Base-by-base conservation (phyloP, 2,888 invertebrate species). In the Hydraecia micacea region DNA sequence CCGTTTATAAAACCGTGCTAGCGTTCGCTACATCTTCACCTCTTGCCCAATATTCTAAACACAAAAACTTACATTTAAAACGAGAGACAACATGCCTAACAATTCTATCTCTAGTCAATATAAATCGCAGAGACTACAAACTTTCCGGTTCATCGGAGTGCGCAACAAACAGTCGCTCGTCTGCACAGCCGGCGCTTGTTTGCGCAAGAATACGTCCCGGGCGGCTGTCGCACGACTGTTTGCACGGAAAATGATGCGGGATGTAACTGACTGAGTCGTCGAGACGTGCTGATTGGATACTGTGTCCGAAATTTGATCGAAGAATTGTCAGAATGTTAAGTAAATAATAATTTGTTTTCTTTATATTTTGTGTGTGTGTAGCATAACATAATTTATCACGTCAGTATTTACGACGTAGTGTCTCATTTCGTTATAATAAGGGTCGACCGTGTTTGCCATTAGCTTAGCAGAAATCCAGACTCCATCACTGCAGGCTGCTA, bases 111-210 rank as follows among this genome's bases (percentile, higher is more conserved):
- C 18, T 42, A 68, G 73, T 75, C 76, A 65, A 82, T 79, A 75
- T 55, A 65, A 88, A 83, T 80, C 69, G 70, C 67, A 75, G 67
- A 69, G 68, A 74, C 68, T 73, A 60, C 77, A 80, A 84, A 80
- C 73, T 77, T 88, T 84, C 84, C 79, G 49, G 77, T 79, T 86
- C 78, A 84, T 36, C 78, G 82, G 80, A 77, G 75, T 80, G 85
- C 77, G 82, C 86, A 79, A 77, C 70, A 80, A 84, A 80, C 81
- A 77, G 71, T 72, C 63, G 73, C 75, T 63, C 42, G 72, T 82
- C 83, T 82, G 52, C 69, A 62, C 70, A 63, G 73, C 46, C n/a
- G 67, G 73, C 67, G 69, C 66, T 79, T 87, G 74, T 86, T 87
- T 82, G 80, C 75, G 28, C 73, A 78, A 81, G 77, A 82, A 82